phyloP scores from a whole-genome alignment of 2,113 vertebrate species.

The Gobio gobio region DNA sequence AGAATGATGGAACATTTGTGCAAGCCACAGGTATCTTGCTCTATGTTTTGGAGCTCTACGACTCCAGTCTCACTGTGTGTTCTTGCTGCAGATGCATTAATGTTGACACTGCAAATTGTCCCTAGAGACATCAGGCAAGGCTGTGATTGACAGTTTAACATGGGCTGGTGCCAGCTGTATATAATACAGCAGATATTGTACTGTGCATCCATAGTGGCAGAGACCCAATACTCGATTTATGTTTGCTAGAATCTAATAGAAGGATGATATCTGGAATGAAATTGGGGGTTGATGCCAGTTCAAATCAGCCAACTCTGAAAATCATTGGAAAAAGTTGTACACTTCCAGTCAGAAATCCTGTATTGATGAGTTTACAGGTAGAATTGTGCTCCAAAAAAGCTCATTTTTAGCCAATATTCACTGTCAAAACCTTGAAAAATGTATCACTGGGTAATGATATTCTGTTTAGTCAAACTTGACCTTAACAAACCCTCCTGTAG shows the following conservation, averaged over 20 bases:
- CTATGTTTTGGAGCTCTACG: conserved; percentile 60
- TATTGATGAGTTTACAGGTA: conserved; percentile 2
- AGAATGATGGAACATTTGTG: conserved; percentile 40
- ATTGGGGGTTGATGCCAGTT: conserved; percentile 4
- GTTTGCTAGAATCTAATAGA: conserved; percentile 39
- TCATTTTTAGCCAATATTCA: background rate
- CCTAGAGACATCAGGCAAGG: conserved; percentile 65
- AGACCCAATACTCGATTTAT: conserved; percentile 47
- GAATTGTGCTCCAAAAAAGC: background rate
- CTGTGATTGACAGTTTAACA: conserved; percentile 73
- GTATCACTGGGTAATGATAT: background rate
- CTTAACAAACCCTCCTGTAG: background rate
- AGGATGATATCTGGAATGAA: conserved; percentile 16
- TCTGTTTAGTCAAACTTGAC: background rate
- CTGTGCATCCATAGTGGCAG: conserved; percentile 62
- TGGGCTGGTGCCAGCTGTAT: conserved; percentile 66
- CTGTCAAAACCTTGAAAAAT: background rate
- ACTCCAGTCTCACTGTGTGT: conserved; percentile 71
- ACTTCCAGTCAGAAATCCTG: background rate
- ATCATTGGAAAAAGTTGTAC: background rate
- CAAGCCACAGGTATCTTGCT: conserved; percentile 65
- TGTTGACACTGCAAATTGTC: conserved; percentile 72
- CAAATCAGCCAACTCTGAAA: background rate
- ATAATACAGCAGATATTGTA: conserved; percentile 70
- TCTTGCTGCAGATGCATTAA: conserved; percentile 76